phyloP scores from a whole-genome alignment of 37 sponge, comb jelly and placozoan genomes.

The Tethya wilhelma region DNA sequence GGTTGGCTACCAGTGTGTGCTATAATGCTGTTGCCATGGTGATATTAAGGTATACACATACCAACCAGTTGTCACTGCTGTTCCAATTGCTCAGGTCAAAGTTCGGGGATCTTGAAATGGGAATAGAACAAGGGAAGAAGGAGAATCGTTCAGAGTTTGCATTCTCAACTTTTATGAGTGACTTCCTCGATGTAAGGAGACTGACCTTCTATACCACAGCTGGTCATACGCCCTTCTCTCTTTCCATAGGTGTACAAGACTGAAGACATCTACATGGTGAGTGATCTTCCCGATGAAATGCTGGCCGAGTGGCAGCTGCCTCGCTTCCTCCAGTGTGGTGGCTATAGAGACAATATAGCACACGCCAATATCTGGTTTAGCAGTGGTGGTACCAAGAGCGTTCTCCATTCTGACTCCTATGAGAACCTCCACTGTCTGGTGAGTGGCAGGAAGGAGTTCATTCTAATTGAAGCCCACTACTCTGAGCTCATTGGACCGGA shows the following conservation, averaged over 20 bases:
- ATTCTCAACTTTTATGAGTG: slow-evolving; percentile 18
- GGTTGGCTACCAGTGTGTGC: too few relatives aligned
- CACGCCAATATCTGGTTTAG: slow-evolving; percentile 72
- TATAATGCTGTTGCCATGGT: too few relatives aligned
- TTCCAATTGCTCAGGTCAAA: too few relatives aligned
- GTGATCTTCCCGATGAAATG: slow-evolving; percentile 46
- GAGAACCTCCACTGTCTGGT: slow-evolving; percentile 84
- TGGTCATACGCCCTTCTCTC: too few relatives aligned
- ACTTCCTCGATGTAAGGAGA: slow-evolving; percentile 59
- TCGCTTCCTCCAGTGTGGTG: slow-evolving; percentile 67
- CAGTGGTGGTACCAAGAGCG: slow-evolving; percentile 85
- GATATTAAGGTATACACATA: too few relatives aligned
- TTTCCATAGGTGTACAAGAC: slow-evolving; percentile 55
- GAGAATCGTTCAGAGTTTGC: slow-evolving; percentile 59
- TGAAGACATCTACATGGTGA: slow-evolving; percentile 70
- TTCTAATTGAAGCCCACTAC: slow-evolving; percentile 65
- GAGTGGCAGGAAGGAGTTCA: slow-evolving; percentile 69
- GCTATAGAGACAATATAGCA: slow-evolving; percentile 44
- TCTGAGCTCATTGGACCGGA: slow-evolving; percentile 68
- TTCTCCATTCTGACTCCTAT: slow-evolving; percentile 70
- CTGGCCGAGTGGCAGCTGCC: slow-evolving; percentile 60
- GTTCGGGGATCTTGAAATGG: slow-evolving; percentile 55
- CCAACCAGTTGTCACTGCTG: too few relatives aligned
- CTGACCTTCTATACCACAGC: too few relatives aligned
- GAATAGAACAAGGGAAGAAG: slow-evolving; percentile 72